Conservation (phyloP, 2,888 invertebrate species). For the Plebejus melissa region DNA sequence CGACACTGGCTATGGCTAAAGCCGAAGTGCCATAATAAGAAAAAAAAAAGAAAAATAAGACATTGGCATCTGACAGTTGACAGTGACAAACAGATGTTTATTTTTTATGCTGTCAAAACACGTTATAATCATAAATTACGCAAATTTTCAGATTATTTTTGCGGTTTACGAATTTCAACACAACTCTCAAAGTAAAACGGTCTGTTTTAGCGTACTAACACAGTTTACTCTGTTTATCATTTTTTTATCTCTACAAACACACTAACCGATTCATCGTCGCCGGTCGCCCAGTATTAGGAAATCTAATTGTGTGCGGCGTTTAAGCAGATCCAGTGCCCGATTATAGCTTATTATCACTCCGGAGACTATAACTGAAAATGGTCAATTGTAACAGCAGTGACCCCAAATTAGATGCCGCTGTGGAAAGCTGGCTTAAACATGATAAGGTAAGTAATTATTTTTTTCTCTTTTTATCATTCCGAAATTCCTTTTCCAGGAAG, state of each 20-base stretch:
- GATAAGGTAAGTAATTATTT: slow-evolving; percentile 78
- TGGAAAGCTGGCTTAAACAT: slow-evolving; percentile 86
- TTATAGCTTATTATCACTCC: not conserved
- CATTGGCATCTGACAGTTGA: not conserved
- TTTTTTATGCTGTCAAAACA: not conserved
- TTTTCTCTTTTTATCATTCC: not conserved
- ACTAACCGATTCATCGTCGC: not conserved
- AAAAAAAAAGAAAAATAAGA: too few relatives aligned
- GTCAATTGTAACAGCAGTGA: slow-evolving; percentile 62
- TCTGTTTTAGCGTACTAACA: not conserved
- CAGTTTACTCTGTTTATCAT: not conserved
- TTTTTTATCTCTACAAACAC: not conserved
- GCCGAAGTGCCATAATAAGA: too few relatives aligned
- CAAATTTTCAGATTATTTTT: not conserved
- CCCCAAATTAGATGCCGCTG: slow-evolving; percentile 80
- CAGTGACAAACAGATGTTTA: not conserved
- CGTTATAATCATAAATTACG: not conserved
- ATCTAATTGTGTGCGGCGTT: slow-evolving; percentile 1
- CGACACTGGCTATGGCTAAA: too few relatives aligned
- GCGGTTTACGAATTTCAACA: not conserved
- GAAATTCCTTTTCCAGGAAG: not conserved
- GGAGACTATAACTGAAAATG: slow-evolving; percentile 35
- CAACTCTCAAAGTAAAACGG: not conserved
- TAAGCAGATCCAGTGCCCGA: slow-evolving; percentile 9
- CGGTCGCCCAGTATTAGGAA: not conserved